These are phyloP conservation scores for Sebastes kiyomatsui DNA, from an alignment of 2,797 vertebrate species.

Conservation along the genomic window DNA sequence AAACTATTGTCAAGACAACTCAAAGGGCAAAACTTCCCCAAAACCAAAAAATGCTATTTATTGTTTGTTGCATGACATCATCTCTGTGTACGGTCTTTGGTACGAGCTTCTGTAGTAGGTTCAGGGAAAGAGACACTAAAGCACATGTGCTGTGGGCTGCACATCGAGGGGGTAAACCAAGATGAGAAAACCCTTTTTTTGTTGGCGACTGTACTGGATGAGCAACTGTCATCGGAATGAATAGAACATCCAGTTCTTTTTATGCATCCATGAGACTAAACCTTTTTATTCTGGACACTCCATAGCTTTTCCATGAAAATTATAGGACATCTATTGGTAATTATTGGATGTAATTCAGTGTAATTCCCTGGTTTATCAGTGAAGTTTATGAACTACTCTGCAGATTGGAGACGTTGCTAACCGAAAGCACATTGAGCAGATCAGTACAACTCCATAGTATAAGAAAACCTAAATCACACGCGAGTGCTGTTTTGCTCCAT, in stretches of 20 bases:
- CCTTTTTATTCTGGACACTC: neutral
- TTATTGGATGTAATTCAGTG: neutral
- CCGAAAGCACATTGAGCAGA: no score
- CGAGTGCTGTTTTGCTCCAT: accelerated
- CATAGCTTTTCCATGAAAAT: neutral
- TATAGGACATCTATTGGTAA: neutral
- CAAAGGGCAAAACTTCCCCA: neutral
- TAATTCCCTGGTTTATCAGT: neutral
- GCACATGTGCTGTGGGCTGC: neutral
- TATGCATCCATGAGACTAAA: neutral
- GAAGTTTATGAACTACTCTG: neutral
- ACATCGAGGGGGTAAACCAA: neutral
- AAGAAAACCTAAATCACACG: no score
- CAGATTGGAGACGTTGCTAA: no score
- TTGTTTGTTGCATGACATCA: neutral
- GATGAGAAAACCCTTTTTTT: neutral
- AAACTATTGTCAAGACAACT: neutral
- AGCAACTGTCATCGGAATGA: neutral
- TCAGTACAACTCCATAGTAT: no score
- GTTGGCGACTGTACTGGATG: neutral
- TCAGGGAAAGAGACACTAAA: neutral
- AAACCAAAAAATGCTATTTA: neutral
- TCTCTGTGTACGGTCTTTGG: neutral
- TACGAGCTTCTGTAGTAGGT: neutral
- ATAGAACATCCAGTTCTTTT: neutral